Conservation (phyloP, 2,888 invertebrate species). For the Agrochola circellaris region DNA sequence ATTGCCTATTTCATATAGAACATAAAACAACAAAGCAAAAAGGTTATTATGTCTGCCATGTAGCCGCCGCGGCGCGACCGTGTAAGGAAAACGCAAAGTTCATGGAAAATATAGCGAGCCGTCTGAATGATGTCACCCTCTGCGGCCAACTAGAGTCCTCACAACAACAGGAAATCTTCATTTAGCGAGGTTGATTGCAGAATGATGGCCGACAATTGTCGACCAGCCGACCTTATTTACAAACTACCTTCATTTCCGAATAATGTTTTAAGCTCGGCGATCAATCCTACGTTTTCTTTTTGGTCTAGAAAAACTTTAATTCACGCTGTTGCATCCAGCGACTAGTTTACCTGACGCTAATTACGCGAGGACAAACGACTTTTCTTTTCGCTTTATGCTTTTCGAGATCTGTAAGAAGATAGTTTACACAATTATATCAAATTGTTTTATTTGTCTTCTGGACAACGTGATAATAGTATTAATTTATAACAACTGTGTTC, state of each 20-base stretch:
- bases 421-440: slow-evolving; percentile 20
- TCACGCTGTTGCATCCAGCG: slow-evolving; percentile 35
- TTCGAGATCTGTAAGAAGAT: slow-evolving; percentile 27
- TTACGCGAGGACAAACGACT: slow-evolving; percentile 54
- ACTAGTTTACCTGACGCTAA: slow-evolving; percentile 48
- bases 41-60: slow-evolving; percentile 34
- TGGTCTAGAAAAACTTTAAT: slow-evolving; percentile 35
- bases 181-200: slow-evolving; percentile 71
- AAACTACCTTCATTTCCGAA: slow-evolving; percentile 29
- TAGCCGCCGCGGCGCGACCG: slow-evolving; percentile 29
- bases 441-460: slow-evolving; percentile 26
- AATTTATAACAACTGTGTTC: slow-evolving; percentile 14
- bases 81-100: slow-evolving; percentile 66
- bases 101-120: slow-evolving; percentile 66
- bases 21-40: slow-evolving; percentile 30
- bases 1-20: slow-evolving; percentile 1
- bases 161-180: slow-evolving; percentile 77
- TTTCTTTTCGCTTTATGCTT: slow-evolving; percentile 37
- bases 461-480: slow-evolving; percentile 16
- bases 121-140: slow-evolving; percentile 72
- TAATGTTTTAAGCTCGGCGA: slow-evolving; percentile 38
- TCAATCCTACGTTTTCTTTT: slow-evolving; percentile 35
- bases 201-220: slow-evolving; percentile 62
- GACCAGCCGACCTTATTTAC: slow-evolving; percentile 32
- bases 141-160: slow-evolving; percentile 66